A percentile compares a stretch with the other conserved stretches of the same genome.
Evolutionary conservation across 2,888 invertebrate genomes (phyloP).

Genomic region (Muschampia plurimacula): DNA sequence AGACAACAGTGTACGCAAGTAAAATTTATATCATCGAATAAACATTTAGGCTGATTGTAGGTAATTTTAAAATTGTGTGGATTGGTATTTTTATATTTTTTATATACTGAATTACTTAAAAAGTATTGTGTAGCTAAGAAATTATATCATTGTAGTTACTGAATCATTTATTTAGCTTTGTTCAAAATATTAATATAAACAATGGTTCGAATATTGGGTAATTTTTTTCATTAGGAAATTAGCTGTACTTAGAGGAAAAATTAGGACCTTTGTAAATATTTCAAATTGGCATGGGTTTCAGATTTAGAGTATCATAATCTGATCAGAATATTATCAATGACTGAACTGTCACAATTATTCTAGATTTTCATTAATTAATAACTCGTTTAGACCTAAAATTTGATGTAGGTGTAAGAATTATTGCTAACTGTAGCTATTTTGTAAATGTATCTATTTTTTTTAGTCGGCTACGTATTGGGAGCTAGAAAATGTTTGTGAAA

Average conservation of each 20-base stretch:
- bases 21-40: slow-evolving; percentile 18
- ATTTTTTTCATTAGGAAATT: neutral
- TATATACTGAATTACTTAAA: slow-evolving; percentile 18
- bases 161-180: slow-evolving; percentile 16
- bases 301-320: slow-evolving; percentile 12
- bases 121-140: slow-evolving; percentile 15
- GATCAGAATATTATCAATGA: neutral
- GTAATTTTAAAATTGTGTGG: slow-evolving; percentile 3
- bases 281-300: slow-evolving; percentile 35
- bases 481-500: slow-evolving; percentile 56
- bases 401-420: slow-evolving; percentile 32
- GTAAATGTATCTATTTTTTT: slow-evolving; percentile 43
- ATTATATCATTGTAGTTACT: slow-evolving; percentile 22
- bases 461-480: slow-evolving; percentile 55
- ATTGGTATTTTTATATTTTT: slow-evolving; percentile 18
- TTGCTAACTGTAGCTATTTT: slow-evolving; percentile 36
- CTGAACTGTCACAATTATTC: neutral
- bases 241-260: slow-evolving; percentile 9
- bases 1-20: neutral
- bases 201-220: neutral
- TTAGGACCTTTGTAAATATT: slow-evolving; percentile 22
- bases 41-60: slow-evolving; percentile 22
- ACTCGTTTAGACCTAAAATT: slow-evolving; percentile 15
- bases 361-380: slow-evolving; percentile 4
- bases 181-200: slow-evolving; percentile 8